Percentiles rank a stretch among this genome's conserved stretches.
phyloP scores from a whole-genome alignment of 2,113 vertebrate species.

The Tauraco erythrolophus region DNA sequence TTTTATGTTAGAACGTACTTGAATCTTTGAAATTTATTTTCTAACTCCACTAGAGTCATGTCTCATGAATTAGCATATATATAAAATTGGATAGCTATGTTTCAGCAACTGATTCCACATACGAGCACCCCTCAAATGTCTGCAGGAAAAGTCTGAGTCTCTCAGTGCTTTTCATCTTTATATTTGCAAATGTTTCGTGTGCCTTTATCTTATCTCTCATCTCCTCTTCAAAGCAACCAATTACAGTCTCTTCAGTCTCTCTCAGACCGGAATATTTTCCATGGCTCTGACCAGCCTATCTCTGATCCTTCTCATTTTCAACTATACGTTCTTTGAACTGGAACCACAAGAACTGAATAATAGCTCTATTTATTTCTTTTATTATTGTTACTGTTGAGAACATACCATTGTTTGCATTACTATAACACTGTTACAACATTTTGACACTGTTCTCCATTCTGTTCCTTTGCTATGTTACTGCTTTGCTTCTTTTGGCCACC shows the following conservation, averaged over 20 bases:
- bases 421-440: not conserved
- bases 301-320: not conserved
- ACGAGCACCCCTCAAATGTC: not conserved
- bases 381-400: not conserved
- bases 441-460: not conserved
- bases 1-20: not conserved
- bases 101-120: not conserved
- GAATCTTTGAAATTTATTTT: not conserved
- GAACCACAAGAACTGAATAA: not conserved
- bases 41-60: not conserved
- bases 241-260: not conserved
- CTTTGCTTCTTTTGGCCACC: not conserved
- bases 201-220: conserved; percentile 14
- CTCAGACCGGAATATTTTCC: not conserved
- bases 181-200: not conserved
- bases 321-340: not conserved
- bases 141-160: not conserved
- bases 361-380: not conserved
- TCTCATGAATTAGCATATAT: not conserved
- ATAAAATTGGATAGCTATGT: not conserved
- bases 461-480: not conserved
- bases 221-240: not conserved
- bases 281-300: not conserved
- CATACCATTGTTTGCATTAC: not conserved
- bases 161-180: not conserved